These are phyloP conservation scores for Heloderma charlesbogerti DNA, from an alignment of 2,113 vertebrate genomes.

Conservation along the genomic window DNA sequence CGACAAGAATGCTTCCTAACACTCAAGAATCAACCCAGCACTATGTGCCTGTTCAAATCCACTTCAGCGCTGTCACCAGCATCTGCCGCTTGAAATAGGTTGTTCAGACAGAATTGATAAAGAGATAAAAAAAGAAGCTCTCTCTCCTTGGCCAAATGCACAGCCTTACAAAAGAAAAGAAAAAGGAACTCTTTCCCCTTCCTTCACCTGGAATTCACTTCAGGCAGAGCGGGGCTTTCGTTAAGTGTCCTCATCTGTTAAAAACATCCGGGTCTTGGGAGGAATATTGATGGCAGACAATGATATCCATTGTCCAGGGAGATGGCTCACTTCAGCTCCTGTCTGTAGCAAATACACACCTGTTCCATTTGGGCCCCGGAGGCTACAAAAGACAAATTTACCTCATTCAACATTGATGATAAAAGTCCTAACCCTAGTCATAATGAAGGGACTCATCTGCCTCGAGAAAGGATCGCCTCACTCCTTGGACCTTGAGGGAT, in stretches of 20 bases:
- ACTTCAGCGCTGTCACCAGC: conserved; percentile 30
- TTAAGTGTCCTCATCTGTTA: conserved; percentile 69
- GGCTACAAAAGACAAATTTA: conserved; percentile 79
- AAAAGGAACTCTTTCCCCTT: conserved; percentile 47
- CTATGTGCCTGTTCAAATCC: background rate
- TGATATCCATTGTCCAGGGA: conserved; percentile 82
- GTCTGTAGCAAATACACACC: conserved; percentile 86
- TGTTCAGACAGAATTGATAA: conserved; percentile 51
- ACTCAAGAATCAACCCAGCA: conserved; percentile 38
- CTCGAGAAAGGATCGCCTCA: conserved; percentile 66
- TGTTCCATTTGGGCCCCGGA: conserved; percentile 86
- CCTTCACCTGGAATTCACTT: conserved; percentile 75
- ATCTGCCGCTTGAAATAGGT: conserved; percentile 46
- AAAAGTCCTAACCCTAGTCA: conserved; percentile 53
- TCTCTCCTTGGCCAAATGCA: conserved; percentile 48
- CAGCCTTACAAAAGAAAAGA: background rate
- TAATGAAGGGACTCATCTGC: conserved; percentile 61
- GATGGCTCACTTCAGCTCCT: conserved; percentile 77
- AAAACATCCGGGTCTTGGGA: conserved; percentile 79
- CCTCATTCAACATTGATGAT: conserved; percentile 80
- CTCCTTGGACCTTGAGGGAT: background rate
- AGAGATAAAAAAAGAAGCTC: background rate
- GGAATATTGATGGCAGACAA: conserved; percentile 82
- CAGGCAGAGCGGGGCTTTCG: conserved; percentile 65
- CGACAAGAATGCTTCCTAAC: conserved; percentile 52